Evolutionary conservation across 2,797 vertebrate genomes (phyloP).

Genomic region (Oreochromis mossambicus): DNA sequence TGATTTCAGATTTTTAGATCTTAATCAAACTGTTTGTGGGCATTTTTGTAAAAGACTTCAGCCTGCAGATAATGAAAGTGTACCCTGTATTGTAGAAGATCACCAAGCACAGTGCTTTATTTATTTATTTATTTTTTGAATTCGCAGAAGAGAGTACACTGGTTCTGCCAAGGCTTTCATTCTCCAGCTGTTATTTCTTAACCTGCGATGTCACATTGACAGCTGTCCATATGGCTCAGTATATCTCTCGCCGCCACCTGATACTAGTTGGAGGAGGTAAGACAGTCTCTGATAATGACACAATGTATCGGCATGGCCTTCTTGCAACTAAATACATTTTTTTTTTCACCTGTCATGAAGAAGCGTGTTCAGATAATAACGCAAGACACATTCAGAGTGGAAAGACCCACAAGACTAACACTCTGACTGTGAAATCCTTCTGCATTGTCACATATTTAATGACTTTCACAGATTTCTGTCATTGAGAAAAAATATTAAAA

Average conservation of each 20-base stretch:
- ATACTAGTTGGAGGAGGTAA: conserved; percentile 93
- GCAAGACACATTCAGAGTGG: neutral
- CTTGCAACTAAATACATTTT: neutral
- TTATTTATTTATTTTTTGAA: neutral
- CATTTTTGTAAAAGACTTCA: neutral
- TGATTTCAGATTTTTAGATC: neutral
- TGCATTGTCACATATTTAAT: neutral
- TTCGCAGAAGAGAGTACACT: neutral
- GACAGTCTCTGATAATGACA: conserved; percentile 13
- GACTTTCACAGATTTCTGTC: neutral
- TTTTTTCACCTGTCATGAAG: neutral
- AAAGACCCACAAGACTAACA: neutral
- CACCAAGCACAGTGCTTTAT: neutral
- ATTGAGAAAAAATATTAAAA: neutral
- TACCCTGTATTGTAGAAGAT: neutral
- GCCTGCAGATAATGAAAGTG: neutral
- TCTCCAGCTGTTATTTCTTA: conserved; percentile 70
- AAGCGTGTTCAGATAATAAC: neutral
- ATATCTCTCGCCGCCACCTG: conserved; percentile 88
- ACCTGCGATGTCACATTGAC: conserved; percentile 81
- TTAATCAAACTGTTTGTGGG: neutral
- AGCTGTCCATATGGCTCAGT: conserved; percentile 91
- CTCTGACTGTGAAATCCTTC: neutral
- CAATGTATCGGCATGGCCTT: neutral
- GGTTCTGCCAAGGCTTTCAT: conserved; percentile 2